Evolutionary conservation across 1,140 invertebrate species (phyloP), one percentile per base, ranked within the genome.

Genomic region (Sycobia sp.): DNA sequence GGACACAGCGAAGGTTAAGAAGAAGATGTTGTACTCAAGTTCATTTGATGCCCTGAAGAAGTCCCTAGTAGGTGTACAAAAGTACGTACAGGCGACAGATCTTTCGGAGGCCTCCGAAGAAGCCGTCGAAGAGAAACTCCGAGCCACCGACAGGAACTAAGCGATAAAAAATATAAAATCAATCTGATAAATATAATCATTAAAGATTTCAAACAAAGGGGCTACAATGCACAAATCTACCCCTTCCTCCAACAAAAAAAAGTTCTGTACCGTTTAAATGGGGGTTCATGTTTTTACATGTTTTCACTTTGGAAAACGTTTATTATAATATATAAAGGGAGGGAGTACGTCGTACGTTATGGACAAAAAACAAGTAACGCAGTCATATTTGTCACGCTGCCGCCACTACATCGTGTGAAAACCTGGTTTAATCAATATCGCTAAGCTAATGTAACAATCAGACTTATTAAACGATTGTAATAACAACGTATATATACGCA

Each of bases 11-110:
- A 95, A 94, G 83, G 92, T 97, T 62, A 97, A 97, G 87, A 96
- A 97, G 91, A 98, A 98, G 90, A 98, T 98, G 95, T 90, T 98
- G 86, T 98, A 98, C 85, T 96, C 96, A 68, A 91, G 93, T 86
- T 96, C 94, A 73, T 97, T 97, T 77, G 94, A 96, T 82, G 95
- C 95, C 71, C 84, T 98, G 71, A 97, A 96, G 85, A 95, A 96
- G 80, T 94, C 95, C 64, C 85, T 98, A 73, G 92, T 95, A 66
- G 96, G 96, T 73, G 91, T 98, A 72, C 94, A 95, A 84, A 96
- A 96, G 85, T 96, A 96, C 85, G 94, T 98, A 81, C 96, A 98
- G 84, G 93, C 93, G 73, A 96, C 93, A 73, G 93, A 96, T 79
- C 85, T 93, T 73, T 93, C 93, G 67, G 93, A 95, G 85, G 92